Conservation (phyloP, 2,797 vertebrate species). For the Thunnus albacares region DNA sequence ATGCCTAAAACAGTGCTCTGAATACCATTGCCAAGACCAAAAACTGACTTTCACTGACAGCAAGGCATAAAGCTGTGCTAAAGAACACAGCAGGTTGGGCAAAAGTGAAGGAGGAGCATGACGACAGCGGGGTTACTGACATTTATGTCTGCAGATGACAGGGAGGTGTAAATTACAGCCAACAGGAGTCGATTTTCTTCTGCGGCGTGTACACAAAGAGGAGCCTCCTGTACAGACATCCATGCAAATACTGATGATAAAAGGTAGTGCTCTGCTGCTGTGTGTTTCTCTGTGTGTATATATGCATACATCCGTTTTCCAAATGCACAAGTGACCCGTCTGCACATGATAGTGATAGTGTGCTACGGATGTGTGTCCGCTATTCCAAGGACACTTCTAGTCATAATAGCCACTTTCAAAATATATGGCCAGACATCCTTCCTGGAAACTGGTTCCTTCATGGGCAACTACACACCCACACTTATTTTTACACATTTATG, state of each 20-base stretch:
- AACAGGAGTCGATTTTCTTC: slow-evolving; percentile 40
- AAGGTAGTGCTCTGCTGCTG: neutral
- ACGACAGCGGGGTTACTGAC: slow-evolving; percentile 52
- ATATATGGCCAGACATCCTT: slow-evolving; percentile 61
- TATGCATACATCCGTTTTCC: neutral
- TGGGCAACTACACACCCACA: slow-evolving; percentile 17
- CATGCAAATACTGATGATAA: slow-evolving; percentile 15
- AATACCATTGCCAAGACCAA: slow-evolving; percentile 20
- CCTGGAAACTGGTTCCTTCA: slow-evolving; percentile 33
- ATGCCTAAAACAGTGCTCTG: slow-evolving; percentile 12
- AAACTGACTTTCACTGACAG: slow-evolving; percentile 31
- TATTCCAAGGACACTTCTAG: slow-evolving; percentile 55
- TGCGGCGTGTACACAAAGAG: slow-evolving; percentile 1
- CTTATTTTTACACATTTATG: neutral
- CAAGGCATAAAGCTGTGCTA: slow-evolving; percentile 21
- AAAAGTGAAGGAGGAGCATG: slow-evolving; percentile 34
- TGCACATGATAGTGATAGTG: slow-evolving; percentile 28
- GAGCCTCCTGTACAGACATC: slow-evolving; percentile 16
- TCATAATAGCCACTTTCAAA: slow-evolving; percentile 42
- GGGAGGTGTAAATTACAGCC: slow-evolving; percentile 70
- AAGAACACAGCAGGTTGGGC: slow-evolving; percentile 24
- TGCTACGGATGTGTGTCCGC: slow-evolving; percentile 32
- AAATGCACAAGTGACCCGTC: slow-evolving; percentile 27
- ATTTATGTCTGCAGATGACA: slow-evolving; percentile 54
- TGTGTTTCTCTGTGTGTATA: neutral